Conservation (phyloP, 1,140 invertebrate species). For the Drosophila teissieri region DNA sequence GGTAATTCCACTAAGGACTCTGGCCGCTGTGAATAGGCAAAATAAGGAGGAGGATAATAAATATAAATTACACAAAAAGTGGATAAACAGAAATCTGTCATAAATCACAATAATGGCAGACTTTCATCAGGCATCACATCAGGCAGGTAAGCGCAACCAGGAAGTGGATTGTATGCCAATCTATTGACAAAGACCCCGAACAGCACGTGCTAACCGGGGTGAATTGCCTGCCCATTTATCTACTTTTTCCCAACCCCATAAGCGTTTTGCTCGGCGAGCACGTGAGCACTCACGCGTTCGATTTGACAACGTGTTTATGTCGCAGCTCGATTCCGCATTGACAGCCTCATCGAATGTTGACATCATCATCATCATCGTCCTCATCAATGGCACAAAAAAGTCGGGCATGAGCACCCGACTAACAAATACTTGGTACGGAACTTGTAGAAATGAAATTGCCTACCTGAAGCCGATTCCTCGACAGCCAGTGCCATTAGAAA, state of each 20-base stretch:
- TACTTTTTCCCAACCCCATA: background rate
- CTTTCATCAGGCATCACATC: constrained; percentile 61
- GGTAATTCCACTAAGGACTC: constrained; percentile 20
- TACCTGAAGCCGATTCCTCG: background rate
- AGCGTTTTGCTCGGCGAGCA: constrained; percentile 44
- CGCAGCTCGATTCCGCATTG: constrained; percentile 77
- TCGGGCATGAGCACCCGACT: constrained; percentile 12
- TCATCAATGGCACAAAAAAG: constrained; percentile 58
- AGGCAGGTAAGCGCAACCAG: constrained; percentile 17
- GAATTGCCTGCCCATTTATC: constrained; percentile 23
- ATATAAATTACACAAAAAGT: constrained; percentile 47
- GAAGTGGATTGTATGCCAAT: constrained; percentile 46
- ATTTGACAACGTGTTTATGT: constrained; percentile 79
- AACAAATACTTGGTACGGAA: background rate
- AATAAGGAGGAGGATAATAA: constrained; percentile 54
- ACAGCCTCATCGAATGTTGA: constrained; percentile 50
- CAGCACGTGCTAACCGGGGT: constrained; percentile 31
- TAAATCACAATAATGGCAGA: constrained; percentile 66
- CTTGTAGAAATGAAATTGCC: too few relatives aligned
- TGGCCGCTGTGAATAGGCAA: constrained; percentile 19
- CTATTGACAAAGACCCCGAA: constrained; percentile 35
- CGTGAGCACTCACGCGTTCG: constrained; percentile 74
- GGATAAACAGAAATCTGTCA: constrained; percentile 46
- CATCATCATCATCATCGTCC: constrained; percentile 30
- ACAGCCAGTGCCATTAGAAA: too few relatives aligned